phyloP scores from a whole-genome alignment of 2,113 vertebrate species.

The Xiphorhynchus elegans region DNA sequence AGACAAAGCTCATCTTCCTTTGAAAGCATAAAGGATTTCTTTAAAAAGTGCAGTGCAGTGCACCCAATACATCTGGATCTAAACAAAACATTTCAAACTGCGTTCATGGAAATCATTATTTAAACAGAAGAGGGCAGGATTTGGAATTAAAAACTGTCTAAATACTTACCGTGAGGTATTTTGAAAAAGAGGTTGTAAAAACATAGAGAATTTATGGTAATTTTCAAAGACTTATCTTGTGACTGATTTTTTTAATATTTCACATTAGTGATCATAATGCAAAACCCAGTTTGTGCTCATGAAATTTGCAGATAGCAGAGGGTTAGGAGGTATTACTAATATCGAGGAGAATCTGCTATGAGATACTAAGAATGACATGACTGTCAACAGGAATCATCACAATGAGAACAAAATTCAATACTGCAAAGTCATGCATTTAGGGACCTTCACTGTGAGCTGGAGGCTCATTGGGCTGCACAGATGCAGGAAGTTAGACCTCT shows the following conservation, averaged over 20 bases:
- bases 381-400: background rate
- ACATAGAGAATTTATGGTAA: background rate
- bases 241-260: background rate
- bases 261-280: background rate
- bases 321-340: background rate
- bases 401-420: background rate
- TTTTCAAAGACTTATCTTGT: background rate
- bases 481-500: background rate
- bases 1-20: background rate
- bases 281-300: background rate
- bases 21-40: background rate
- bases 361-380: background rate
- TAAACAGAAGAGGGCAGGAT: background rate
- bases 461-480: background rate
- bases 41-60: background rate
- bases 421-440: background rate
- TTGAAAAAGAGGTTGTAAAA: background rate
- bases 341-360: background rate
- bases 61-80: background rate
- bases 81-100: background rate
- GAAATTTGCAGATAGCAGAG: background rate
- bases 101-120: background rate
- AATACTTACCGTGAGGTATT: background rate
- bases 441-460: background rate
- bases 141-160: background rate